A percentile compares a stretch with the other conserved stretches of the same genome.
Conservation (phyloP, 2,797 vertebrate species). For the Sebastes taczanowskii region DNA sequence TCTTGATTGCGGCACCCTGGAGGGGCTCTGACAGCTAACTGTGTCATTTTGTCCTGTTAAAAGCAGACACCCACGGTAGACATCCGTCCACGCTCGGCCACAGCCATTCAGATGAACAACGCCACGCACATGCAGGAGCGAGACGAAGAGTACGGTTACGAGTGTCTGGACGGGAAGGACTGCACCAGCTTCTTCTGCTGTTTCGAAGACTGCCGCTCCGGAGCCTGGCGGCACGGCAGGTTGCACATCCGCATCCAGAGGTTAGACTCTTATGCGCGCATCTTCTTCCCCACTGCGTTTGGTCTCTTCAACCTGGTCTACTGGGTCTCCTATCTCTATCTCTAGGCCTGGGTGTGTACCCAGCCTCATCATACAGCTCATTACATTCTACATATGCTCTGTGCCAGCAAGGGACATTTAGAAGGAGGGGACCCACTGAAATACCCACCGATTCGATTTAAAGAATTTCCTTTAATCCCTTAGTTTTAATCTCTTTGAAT, state of each 20-base stretch:
- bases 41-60: constrained; percentile 57
- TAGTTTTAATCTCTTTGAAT: constrained; percentile 51
- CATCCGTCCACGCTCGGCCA: constrained; percentile 96
- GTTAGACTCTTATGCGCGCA: constrained; percentile 97
- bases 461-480: constrained; percentile 36
- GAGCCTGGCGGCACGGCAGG: constrained; percentile 96
- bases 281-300: constrained; percentile 98
- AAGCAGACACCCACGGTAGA: constrained; percentile 96
- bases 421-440: constrained; percentile 64
- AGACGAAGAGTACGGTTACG: constrained; percentile 98
- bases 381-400: constrained; percentile 56
- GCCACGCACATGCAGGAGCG: constrained; percentile 97
- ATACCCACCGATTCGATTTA: constrained; percentile 50
- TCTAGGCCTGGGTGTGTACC: constrained; percentile 78
- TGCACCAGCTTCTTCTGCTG: constrained; percentile 99
- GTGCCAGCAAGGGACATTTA: constrained; percentile 68
- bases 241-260: constrained; percentile 92
- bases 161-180: constrained; percentile 99
- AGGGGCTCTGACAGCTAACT: constrained; percentile 51
- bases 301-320: constrained; percentile 98
- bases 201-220: constrained; percentile 97
- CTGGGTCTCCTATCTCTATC: constrained; percentile 99
- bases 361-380: constrained; percentile 59
- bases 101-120: constrained; percentile 99
- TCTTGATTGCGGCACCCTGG: background rate